Base-by-base conservation (phyloP, 2,888 invertebrate species). In the Neoaliturus tenellus region DNA sequence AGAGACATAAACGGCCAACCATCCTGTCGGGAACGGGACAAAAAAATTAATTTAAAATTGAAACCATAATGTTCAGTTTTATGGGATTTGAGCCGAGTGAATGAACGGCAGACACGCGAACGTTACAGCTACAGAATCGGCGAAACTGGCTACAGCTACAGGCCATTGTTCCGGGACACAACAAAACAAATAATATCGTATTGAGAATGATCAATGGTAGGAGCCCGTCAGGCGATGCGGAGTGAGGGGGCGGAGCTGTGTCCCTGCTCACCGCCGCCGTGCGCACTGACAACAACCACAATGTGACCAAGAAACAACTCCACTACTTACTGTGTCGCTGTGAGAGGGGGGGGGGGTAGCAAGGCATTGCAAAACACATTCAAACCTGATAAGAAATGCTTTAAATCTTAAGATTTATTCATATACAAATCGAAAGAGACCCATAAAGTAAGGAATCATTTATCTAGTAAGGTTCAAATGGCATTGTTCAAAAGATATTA, bases 21-120 rank as follows among this genome's bases (percentile, higher is more conserved):
- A 25, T 55, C 6, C 55, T 3, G n/a, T 8, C 28, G 62, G 62
- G 62, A 14, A 62, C 62, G 28, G 62, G 62, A 62, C 62, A 62
- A 62, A 71, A 55, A 71, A 44, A 75, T 75, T 75, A 75, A 75
- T 75, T 75, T 75, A 44, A 75, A 75, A 44, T 48, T 41, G 75
- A 44, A 75, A 44, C 41, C 75, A 44, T 75, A 75, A 75, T 75
- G 75, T n/a, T 41, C 39, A 44, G 75, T 75, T 75, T 69, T 41
- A 75, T 75, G 41, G 48, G 31, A 69, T 5, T 14, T 69, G 8
- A 33, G n/a, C 69, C 2, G 69, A 28, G 31, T 10, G 75, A 44
- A 44, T 75, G 75, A 41, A 41, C 28, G 28, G 6, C 25, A 1
- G 14, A 14, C 62, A 62, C 62, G 62, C 62, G 14, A 62, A 14